These are phyloP conservation scores for Hydrotaea diabolus DNA, from an alignment of 2,888 invertebrate species.

Conservation along the genomic window DNA sequence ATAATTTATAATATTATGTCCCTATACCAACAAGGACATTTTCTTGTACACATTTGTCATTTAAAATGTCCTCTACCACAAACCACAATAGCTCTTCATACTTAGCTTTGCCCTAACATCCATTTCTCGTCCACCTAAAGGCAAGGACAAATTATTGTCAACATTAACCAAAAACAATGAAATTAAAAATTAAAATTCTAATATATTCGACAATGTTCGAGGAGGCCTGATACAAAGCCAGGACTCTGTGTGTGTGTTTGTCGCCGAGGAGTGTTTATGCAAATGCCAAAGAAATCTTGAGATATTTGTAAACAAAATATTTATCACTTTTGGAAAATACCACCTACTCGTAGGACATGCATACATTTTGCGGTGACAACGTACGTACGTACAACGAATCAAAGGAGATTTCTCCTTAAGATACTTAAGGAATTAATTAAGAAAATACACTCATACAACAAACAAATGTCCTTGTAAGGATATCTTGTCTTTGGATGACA, in stretches of 20 bases:
- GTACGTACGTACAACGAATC: neutral
- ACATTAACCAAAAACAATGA: neutral
- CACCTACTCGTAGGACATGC: neutral
- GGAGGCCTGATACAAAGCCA: neutral
- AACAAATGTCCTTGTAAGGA: neutral
- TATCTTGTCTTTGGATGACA: neutral
- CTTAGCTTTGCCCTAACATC: too few relatives aligned
- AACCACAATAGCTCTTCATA: neutral
- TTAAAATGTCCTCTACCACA: neutral
- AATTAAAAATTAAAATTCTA: neutral
- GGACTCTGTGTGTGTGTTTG: neutral
- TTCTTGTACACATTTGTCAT: neutral
- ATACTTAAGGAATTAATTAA: slow-evolving; percentile 34
- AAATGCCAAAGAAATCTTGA: neutral
- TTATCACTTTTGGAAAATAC: neutral
- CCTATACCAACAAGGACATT: too few relatives aligned
- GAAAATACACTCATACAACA: neutral
- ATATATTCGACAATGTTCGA: neutral
- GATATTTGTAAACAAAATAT: slow-evolving; percentile 7
- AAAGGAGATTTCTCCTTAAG: slow-evolving; percentile 1
- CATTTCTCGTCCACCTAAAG: too few relatives aligned
- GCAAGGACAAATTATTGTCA: neutral
- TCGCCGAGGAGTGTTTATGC: too few relatives aligned
- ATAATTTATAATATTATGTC: too few relatives aligned
- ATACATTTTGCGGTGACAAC: neutral